Percentiles rank a stretch among this genome's conserved stretches.
These are phyloP conservation scores for Gephyroberyx darwinii DNA, from an alignment of 2,797 vertebrate species.

Conservation along the genomic window DNA sequence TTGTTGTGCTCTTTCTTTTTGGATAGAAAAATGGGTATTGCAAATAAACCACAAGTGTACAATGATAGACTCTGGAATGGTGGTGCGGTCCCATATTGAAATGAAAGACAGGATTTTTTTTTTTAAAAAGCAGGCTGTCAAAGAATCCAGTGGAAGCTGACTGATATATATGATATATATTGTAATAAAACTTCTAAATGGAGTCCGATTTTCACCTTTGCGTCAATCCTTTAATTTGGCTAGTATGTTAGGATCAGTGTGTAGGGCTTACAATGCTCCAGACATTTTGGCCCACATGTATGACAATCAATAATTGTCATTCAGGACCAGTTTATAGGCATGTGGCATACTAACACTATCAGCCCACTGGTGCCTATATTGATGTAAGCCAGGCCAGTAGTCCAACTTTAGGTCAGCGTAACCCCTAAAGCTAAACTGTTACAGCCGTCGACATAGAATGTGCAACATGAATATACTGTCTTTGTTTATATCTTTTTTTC, in stretches of 20 bases:
- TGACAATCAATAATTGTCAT: slow-evolving; percentile 63
- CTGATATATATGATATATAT: not conserved
- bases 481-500: slow-evolving; percentile 15
- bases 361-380: slow-evolving; percentile 47
- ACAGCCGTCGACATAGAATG: slow-evolving; percentile 19
- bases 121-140: not conserved
- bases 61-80: slow-evolving; percentile 39
- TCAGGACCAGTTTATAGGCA: slow-evolving; percentile 43
- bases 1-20: slow-evolving; percentile 71
- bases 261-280: slow-evolving; percentile 27
- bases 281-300: slow-evolving; percentile 58
- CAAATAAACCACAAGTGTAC: slow-evolving; percentile 59
- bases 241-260: slow-evolving; percentile 14
- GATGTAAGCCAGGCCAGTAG: slow-evolving; percentile 37
- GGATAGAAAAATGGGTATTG: slow-evolving; percentile 64
- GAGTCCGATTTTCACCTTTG: not conserved
- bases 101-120: slow-evolving; percentile 21
- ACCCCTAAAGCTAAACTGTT: slow-evolving; percentile 22
- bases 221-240: not conserved
- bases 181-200: slow-evolving; percentile 13
- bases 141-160: not conserved
- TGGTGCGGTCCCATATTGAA: slow-evolving; percentile 27
- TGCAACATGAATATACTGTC: slow-evolving; percentile 9
- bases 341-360: slow-evolving; percentile 67
- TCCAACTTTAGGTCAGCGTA: not conserved